Evolutionary conservation across 2,888 invertebrate species (phyloP).

Genomic region (Hedychridium roseum): DNA sequence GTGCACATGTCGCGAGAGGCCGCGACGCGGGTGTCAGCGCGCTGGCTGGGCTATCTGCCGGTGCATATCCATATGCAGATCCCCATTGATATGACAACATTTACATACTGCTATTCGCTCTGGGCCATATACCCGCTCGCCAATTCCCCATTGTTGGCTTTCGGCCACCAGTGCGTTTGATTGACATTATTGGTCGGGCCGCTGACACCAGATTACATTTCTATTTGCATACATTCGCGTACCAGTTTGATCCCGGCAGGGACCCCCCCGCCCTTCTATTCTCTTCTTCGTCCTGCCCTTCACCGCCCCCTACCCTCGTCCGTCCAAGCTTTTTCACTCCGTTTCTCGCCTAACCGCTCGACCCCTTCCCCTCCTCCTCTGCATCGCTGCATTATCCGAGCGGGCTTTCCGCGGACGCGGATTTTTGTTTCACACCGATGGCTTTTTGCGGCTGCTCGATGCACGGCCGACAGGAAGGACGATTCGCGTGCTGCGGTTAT

Average conservation of each 20-base stretch:
- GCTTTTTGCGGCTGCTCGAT: slow-evolving; percentile 21
- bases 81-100: slow-evolving; percentile 64
- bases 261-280: slow-evolving; percentile 22
- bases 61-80: slow-evolving; percentile 64
- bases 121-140: slow-evolving; percentile 58
- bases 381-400: not conserved
- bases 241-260: slow-evolving; percentile 48
- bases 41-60: slow-evolving; percentile 45
- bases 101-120: slow-evolving; percentile 64
- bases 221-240: slow-evolving; percentile 64
- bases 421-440: too few species aligned
- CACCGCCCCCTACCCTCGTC: not conserved
- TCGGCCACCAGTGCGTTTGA: slow-evolving; percentile 62
- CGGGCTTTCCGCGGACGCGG: too few species aligned
- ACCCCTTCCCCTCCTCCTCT: not conserved
- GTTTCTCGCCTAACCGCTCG: too few species aligned
- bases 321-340: slow-evolving; percentile 5
- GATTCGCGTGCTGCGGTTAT: not conserved
- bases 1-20: slow-evolving; percentile 58
- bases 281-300: slow-evolving; percentile 18
- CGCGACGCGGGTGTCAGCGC: slow-evolving; percentile 54
- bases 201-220: slow-evolving; percentile 65
- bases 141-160: slow-evolving; percentile 62
- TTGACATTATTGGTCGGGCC: slow-evolving; percentile 64
- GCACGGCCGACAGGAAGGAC: slow-evolving; percentile 21